Conservation (phyloP, 2,888 invertebrate species). For the Taphrorychus bicolor region DNA sequence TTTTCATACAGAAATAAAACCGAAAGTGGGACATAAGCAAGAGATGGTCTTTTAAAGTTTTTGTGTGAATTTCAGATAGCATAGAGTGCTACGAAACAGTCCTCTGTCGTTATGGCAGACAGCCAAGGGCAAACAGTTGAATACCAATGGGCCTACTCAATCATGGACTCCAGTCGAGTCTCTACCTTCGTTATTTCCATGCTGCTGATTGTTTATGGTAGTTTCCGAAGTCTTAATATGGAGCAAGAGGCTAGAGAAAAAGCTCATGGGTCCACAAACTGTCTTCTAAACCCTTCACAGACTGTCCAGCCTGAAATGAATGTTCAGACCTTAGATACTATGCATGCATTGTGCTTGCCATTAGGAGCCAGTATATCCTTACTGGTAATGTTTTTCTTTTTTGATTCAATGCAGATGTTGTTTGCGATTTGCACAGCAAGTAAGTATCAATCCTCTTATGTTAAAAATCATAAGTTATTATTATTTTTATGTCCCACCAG, state of each 20-base stretch:
- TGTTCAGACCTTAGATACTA: constrained; percentile 93
- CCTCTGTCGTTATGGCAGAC: constrained; percentile 47
- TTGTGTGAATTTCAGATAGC: constrained; percentile 45
- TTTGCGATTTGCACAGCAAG: constrained; percentile 97
- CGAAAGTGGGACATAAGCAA: constrained; percentile 3
- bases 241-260: constrained; percentile 89
- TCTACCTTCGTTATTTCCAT: constrained; percentile 98
- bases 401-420: constrained; percentile 97
- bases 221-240: constrained; percentile 95
- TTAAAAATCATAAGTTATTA: no score
- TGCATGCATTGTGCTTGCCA: constrained; percentile 96
- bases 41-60: background rate
- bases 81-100: constrained; percentile 28
- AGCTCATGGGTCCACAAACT: constrained; percentile 62
- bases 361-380: constrained; percentile 94
- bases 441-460: constrained; percentile 63
- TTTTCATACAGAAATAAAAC: constrained; percentile 19
- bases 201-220: constrained; percentile 95
- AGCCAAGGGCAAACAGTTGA: constrained; percentile 60
- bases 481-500: no score
- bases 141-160: constrained; percentile 90
- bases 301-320: constrained; percentile 53
- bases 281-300: constrained; percentile 55
- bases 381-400: constrained; percentile 98
- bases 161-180: constrained; percentile 96